Conservation (phyloP, 2,113 vertebrate species). For the Fulmarus glacialis region DNA sequence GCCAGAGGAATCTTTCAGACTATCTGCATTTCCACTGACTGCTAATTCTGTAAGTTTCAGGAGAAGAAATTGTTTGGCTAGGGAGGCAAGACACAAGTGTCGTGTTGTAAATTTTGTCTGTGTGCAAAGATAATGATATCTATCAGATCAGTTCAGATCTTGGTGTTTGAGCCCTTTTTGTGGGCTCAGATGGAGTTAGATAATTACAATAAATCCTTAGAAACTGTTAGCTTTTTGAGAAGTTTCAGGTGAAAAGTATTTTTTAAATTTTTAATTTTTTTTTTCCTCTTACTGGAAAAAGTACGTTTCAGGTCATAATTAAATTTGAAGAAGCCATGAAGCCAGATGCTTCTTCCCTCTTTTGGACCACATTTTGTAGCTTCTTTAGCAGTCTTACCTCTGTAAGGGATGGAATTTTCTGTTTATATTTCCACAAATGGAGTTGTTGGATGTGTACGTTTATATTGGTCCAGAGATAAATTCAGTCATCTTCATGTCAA, state of each 20-base stretch:
- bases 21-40: neutral
- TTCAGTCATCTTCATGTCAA: neutral
- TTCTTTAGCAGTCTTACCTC: neutral
- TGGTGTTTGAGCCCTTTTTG: neutral
- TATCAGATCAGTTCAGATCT: neutral
- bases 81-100: neutral
- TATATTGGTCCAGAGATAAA: neutral
- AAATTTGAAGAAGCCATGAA: neutral
- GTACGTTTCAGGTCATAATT: neutral
- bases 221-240: neutral
- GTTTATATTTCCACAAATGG: neutral
- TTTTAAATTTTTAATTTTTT: neutral
- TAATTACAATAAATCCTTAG: neutral
- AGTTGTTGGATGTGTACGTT: neutral
- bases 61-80: neutral
- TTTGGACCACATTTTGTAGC: neutral
- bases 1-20: neutral
- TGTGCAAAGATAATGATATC: neutral
- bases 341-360: neutral
- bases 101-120: neutral
- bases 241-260: neutral
- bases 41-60: neutral
- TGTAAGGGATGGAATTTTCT: neutral
- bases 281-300: neutral
- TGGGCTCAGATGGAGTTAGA: neutral